Evolutionary conservation across 1,140 invertebrate genomes (phyloP), one percentile per base, ranked within the genome.

Genomic region (Bemisia tabaci): DNA sequence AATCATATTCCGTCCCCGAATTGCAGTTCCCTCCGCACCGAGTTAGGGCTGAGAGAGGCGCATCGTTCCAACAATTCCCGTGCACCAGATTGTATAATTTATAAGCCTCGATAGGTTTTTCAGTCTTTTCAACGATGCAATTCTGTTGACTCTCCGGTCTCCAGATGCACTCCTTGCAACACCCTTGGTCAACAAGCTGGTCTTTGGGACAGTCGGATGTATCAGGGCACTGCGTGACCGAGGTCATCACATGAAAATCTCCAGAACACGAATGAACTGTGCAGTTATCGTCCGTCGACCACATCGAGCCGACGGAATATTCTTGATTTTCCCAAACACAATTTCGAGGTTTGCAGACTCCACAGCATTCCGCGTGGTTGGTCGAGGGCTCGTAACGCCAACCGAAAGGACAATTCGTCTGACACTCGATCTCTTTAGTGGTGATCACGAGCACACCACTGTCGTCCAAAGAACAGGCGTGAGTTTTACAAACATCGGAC

Each of bases 251-350:
- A 5, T 48, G 33, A 17, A 48, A 48, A 48, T 48, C 33, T 5
- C 33, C 17, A 9, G 78, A 65, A 70, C 86, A 88, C 9, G 75
- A 75, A 66, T 81, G 85, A 58, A 79, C 81, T 1, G 84, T 87
- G 72, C 88, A 91, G 71, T 84, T 85, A 73, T 89, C 86, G 0
- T 71, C 39, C 0, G 85, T 86, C 25, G 74, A 77, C 87, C 87
- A 90, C 1, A 70, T 77, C 0, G 79, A 73, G 1, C 79, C 82
- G n/a, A 84, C 73, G 33, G 81, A 67, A 58, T 79, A 81, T 11
- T 81, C 69, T 2, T 72, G 67, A 1, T 82, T 82, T 0, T 82
- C 81, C 21, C 85, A 75, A 0, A 89, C 73, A 70, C 90, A 92
- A 26, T 78, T 78, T 0, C 79, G 77, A 76, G 85, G 84, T 24